Conservation (phyloP, 2,888 invertebrate species). For the Habrosyne pyritoides region DNA sequence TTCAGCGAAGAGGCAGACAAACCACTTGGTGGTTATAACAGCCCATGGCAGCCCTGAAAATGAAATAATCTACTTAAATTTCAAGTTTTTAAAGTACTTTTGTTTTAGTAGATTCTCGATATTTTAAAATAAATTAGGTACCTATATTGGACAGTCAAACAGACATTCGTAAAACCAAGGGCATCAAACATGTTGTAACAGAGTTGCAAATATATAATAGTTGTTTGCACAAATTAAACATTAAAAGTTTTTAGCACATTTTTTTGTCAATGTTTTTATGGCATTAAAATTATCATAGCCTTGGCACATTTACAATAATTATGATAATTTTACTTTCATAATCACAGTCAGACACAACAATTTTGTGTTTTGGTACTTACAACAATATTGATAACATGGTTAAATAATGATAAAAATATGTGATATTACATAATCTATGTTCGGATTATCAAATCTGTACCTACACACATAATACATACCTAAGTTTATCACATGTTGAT, state of each 20-base stretch:
- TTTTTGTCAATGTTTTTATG: no score
- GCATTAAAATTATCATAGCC: no score
- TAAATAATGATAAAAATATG: not conserved
- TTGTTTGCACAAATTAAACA: no score
- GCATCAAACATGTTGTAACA: no score
- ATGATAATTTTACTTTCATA: not conserved
- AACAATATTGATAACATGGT: not conserved
- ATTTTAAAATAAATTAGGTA: no score
- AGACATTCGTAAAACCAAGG: no score
- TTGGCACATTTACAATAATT: no score
- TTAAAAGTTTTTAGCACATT: no score
- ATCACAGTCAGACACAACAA: not conserved
- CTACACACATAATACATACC: constrained; percentile 85
- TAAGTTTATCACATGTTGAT: constrained; percentile 90
- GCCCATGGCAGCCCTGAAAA: constrained; percentile 91
- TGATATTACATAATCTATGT: not conserved
- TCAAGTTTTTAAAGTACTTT: no score
- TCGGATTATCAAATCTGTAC: not conserved
- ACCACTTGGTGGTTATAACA: constrained; percentile 97
- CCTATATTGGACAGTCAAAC: no score
- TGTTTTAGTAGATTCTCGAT: no score
- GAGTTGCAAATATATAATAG: no score
- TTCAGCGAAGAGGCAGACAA: constrained; percentile 96
- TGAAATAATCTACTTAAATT: not conserved
- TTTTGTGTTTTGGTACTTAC: not conserved